Percentiles rank a stretch among this genome's conserved stretches.
Evolutionary conservation across 2,113 vertebrate genomes (phyloP).

Genomic region (Pluvialis apricaria): DNA sequence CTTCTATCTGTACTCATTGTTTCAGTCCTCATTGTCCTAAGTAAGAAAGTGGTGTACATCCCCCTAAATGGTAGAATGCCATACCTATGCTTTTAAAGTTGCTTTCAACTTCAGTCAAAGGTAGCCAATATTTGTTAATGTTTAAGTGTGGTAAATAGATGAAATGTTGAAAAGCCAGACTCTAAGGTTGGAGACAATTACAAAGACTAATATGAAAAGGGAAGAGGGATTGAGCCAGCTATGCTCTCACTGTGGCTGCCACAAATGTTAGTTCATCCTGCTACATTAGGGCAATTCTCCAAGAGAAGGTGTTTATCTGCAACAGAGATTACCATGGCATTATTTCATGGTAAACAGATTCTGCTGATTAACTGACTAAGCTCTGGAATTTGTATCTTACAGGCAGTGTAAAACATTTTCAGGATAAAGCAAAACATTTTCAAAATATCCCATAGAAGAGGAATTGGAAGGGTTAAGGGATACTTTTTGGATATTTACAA

Average conservation of each 20-base stretch:
- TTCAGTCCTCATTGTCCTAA: background rate
- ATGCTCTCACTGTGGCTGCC: background rate
- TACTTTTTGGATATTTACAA: background rate
- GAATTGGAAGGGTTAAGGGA: background rate
- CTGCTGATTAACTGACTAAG: background rate
- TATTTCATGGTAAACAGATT: background rate
- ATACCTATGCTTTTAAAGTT: background rate
- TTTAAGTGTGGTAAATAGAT: background rate
- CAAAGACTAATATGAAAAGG: background rate
- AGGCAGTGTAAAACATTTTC: background rate
- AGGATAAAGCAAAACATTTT: background rate
- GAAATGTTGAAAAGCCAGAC: background rate
- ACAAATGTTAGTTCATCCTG: background rate
- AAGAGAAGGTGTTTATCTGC: background rate
- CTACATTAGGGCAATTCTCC: background rate
- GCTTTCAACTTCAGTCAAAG: background rate
- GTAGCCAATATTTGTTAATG: accelerated
- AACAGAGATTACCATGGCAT: background rate
- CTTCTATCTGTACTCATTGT: background rate
- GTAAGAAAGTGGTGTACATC: background rate
- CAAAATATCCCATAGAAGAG: background rate
- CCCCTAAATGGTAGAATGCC: background rate
- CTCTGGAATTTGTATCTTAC: background rate
- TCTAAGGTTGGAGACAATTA: background rate
- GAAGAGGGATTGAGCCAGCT: background rate